Base-by-base conservation (phyloP, 2,797 vertebrate genomes). In the Pangasius krempfi region DNA sequence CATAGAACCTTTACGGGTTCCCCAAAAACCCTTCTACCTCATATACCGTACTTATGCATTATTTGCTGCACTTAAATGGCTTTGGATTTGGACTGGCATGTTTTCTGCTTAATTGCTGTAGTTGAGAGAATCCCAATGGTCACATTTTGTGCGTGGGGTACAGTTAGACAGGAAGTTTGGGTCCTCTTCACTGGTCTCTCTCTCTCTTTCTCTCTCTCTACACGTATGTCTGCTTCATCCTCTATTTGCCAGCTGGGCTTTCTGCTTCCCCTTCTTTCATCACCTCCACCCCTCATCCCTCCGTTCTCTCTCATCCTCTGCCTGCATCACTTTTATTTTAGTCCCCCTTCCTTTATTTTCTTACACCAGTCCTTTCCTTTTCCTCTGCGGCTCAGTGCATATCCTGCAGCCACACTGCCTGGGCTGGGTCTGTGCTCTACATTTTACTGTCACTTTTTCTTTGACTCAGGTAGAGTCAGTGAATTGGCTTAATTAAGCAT, bases 81-180 rank as follows among this genome's bases (percentile, higher is more conserved):
- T 12, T 5, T 50, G 73, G 66, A 70, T 70, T 70, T 64, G 3
- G 10, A n/a, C 27, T n/a, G 30, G 10, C 60, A 62, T 60, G 33
- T 62, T 60, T 82, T 62, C 37, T 64, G 80, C 25, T 80, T 37
- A 56, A 30, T 37, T 33, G 18, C 52, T 56, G 40, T 5, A 66
- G 18, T 30, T 84, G 25, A 70, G n/a, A 64, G 58, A n/a, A 44
- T 47, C 64, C n/a, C 50, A 62, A 56, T 64, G 40, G 47, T 56
- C 58, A 83, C 30, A n/a, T 40, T 90, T 58, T 75, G 54, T 44
- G 75, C 70, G 40, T 52, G 58, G 14, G 20, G n/a, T n/a, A 60
- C 33, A 72, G 18, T 91, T 64, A 40, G 54, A 87, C 92, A 91
- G 92, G 92, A 93, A 90, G 90, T 88, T 85, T 87, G 70, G 82